A percentile compares a stretch with the other conserved stretches of the same genome.
Evolutionary conservation across 2,888 invertebrate species (phyloP).

Genomic region (Troides oblongomaculatus): DNA sequence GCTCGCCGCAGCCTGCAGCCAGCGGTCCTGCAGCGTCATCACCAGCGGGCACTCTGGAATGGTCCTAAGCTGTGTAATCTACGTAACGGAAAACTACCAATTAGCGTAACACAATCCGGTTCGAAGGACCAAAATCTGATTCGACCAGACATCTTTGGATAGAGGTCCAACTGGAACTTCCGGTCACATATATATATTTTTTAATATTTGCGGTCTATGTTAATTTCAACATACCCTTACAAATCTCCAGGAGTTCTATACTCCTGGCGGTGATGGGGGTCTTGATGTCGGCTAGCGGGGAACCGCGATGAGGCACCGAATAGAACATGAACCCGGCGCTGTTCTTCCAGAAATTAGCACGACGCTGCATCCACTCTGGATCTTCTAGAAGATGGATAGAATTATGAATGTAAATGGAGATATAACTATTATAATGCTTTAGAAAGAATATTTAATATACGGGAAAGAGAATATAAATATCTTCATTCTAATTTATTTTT

Average conservation of each 20-base stretch:
- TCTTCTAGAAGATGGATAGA: slow-evolving; percentile 33
- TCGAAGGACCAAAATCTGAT: neutral
- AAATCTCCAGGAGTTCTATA: slow-evolving; percentile 88
- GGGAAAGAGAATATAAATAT: no score
- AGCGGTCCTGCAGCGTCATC: slow-evolving; percentile 81
- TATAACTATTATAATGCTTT: no score
- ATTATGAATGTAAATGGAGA: no score
- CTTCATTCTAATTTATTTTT: no score
- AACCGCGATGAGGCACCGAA: slow-evolving; percentile 92
- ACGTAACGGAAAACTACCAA: neutral
- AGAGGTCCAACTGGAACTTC: no score
- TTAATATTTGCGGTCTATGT: no score
- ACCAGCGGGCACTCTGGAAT: slow-evolving; percentile 84
- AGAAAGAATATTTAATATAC: no score
- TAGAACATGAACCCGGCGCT: slow-evolving; percentile 88
- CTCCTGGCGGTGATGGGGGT: slow-evolving; percentile 87
- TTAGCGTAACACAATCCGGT: neutral
- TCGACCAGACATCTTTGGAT: no score
- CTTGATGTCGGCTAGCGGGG: slow-evolving; percentile 86
- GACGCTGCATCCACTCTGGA: slow-evolving; percentile 30
- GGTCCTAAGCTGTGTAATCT: neutral
- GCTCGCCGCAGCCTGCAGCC: slow-evolving; percentile 48
- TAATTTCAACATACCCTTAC: slow-evolving; percentile 80
- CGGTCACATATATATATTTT: no score
- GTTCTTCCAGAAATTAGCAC: slow-evolving; percentile 75